Conservation (phyloP, 2,113 vertebrate species). For the Sinocyclocheilus anshuiensis region DNA sequence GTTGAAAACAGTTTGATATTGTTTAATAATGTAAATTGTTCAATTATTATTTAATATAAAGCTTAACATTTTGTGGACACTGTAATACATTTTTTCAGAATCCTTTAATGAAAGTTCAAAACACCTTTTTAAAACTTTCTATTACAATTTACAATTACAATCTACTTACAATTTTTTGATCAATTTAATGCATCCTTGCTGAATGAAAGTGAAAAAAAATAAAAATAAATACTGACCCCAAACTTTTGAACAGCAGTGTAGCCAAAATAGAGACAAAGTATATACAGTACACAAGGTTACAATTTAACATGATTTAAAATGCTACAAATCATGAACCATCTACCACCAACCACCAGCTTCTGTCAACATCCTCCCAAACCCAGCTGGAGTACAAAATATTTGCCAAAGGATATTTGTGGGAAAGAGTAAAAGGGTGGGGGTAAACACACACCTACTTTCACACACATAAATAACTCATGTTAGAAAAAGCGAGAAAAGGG, state of each 20-base stretch:
- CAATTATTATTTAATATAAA: background rate
- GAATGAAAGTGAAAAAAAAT: background rate
- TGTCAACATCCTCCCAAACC: constrained; percentile 25
- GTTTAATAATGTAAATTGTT: background rate
- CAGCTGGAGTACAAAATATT: background rate
- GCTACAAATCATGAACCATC: constrained; percentile 12
- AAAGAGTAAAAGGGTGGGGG: background rate
- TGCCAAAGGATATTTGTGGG: constrained; percentile 28
- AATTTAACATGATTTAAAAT: background rate
- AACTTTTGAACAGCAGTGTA: background rate
- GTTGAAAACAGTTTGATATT: background rate
- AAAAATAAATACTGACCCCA: background rate
- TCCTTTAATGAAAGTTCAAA: background rate
- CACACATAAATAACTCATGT: background rate
- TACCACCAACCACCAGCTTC: constrained; percentile 12
- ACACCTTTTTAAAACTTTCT: too few relatives aligned
- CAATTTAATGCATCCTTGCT: background rate
- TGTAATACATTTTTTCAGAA: background rate
- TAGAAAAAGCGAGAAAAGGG: background rate
- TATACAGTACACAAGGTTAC: background rate
- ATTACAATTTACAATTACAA: too few relatives aligned
- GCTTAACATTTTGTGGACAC: background rate
- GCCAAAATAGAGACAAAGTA: background rate
- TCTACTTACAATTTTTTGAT: too few relatives aligned
- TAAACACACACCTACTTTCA: constrained; percentile 9